These are phyloP conservation scores for Chiridota heheva DNA, from an alignment of 35 echinoderm and acorn worm species.

Conservation along the genomic window DNA sequence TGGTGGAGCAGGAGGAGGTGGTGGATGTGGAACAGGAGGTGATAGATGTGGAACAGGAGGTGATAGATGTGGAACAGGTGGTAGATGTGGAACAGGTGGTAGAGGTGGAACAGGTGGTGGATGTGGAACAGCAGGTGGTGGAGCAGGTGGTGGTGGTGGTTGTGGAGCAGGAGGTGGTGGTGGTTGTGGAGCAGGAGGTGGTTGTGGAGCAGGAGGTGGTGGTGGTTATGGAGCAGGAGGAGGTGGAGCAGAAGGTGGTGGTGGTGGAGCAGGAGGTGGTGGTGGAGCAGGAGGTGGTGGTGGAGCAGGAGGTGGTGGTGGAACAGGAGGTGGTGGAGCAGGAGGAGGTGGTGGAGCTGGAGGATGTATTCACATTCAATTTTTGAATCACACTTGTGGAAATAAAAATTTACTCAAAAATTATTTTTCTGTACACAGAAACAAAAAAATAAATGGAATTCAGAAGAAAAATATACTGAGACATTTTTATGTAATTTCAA, in stretches of 20 bases:
- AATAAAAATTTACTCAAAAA: constrained; percentile 9
- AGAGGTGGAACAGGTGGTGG: neutral
- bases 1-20: neutral
- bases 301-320: neutral
- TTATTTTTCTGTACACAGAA: neutral
- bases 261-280: neutral
- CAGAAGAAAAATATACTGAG: too few relatives aligned
- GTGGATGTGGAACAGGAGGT: neutral
- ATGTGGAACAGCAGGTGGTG: neutral
- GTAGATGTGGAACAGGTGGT: neutral
- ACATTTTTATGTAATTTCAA: too few relatives aligned
- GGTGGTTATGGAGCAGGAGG: neutral
- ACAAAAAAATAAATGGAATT: too few relatives aligned
- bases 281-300: neutral
- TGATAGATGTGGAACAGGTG: neutral
- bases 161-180: neutral
- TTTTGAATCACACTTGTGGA: neutral
- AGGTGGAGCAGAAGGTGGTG: neutral
- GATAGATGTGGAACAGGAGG: too few relatives aligned
- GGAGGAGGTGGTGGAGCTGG: neutral
- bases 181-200: too few relatives aligned
- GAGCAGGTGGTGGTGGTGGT: too few relatives aligned
- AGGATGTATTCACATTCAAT: too few relatives aligned
- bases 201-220: neutral
- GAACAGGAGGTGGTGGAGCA: neutral